Evolutionary conservation across 2,888 invertebrate species (phyloP), one percentile per base, ranked within the genome.

Genomic region (Eupithecia vulgata): DNA sequence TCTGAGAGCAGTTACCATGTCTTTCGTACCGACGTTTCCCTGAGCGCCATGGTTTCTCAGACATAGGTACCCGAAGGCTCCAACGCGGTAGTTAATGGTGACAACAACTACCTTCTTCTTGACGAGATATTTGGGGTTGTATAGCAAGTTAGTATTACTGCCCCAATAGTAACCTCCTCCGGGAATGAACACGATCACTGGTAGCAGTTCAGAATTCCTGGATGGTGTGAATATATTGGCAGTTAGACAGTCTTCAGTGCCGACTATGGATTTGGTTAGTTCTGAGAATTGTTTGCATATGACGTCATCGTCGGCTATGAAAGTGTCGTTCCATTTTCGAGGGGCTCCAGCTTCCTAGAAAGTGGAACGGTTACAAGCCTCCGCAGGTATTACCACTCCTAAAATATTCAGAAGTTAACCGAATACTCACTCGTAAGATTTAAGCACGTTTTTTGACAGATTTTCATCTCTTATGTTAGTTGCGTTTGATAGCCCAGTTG

Each of bases 11-110:
- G 81, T 80, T 6, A 84, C 79, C 79, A 85, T 84, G 71, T 87
- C 87, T 76, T 86, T 86, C 42, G 86, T 75, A 2, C 83, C 86
- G 6, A 82, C 80, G 61, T 87, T 87, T 34, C 87, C 87, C 6
- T 86, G 80, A n/a, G 82, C 84, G 42, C 81, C 84, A 70, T 81
- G 76, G 10, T 72, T 83, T 35, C 82, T 82, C 10, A 87, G 71
- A 42, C 86, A 84, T 7, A 88, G 77, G 72, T 85, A 85, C 62
- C 87, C 88, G 59, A 87, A 80, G 0, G 80, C 80, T 48, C 85
- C 86, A 21, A 87, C 73, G 21, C 88, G 80, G 67, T 85, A 87
- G 75, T 87, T 87, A 5, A 86, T 70, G 7, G 83, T 84, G 0
- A 87, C 84, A 6, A 86, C 74, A 45, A 87, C 76, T 4, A 87